Evolutionary conservation across 2,797 vertebrate genomes (phyloP), one percentile per base, ranked within the genome.

Genomic region (Lepilemur ruficaudatus): DNA sequence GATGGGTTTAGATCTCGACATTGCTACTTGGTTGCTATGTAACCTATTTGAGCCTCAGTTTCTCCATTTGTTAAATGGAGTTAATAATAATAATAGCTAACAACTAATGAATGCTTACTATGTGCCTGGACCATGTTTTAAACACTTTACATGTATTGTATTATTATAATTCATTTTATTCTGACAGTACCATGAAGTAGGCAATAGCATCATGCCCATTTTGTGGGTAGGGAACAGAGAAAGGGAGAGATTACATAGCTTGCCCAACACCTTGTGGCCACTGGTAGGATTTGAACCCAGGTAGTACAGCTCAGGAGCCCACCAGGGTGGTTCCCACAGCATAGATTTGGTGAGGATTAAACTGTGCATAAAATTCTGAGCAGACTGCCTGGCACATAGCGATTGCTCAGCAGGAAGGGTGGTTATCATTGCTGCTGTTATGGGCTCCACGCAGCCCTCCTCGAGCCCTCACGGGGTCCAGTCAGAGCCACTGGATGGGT

Each of bases 61-160:
- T 91, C 81, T 52, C 82, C 70, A 20, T 86, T 41, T 67, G 35
- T 52, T 78, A 73, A 83, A 52, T 12, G 25, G 50, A 76, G 28
- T 23, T 57, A 35, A 5, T 72, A 70, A 23, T 30, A 52, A 28
- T 83, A 70, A 20, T 17, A 83, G 43, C 20, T 80, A 48, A 70
- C 1, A 43, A n/a, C 13, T 28, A 30, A 61, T 57, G 41, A 4
- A 30, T 20, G 30, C 32, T 48, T 70, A 38, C 7, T 35, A 1
- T 46, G n/a, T 43, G 38, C 57, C 32, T 57, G 22, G 22, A 89
- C 6, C 38, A 2, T 90, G 32, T 91, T 81, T 92, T 67, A 80
- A 88, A 52, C 17, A 61, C 32, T 59, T 84, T 70, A 28, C 18
- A 7, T 25, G 3, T 17, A 32, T 70, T 32, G 46, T 28, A 35